These are phyloP conservation scores for Eupithecia exiguata DNA, from an alignment of 2,888 invertebrate genomes.

Conservation along the genomic window DNA sequence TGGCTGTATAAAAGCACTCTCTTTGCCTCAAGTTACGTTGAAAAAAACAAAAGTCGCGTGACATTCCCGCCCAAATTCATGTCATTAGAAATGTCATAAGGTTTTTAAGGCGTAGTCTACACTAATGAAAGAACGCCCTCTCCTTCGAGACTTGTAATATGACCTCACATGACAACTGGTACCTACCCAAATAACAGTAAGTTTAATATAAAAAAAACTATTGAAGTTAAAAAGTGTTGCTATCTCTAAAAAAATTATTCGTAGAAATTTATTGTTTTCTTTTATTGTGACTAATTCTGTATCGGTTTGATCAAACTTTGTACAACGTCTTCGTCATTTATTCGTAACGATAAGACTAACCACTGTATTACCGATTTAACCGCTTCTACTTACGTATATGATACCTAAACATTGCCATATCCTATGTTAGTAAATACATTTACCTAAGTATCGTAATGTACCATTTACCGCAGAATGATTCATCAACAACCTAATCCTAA, in stretches of 20 bases:
- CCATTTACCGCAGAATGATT: constrained; percentile 13
- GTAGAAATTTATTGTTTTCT: background rate
- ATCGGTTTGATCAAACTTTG: background rate
- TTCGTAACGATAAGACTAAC: constrained; percentile 8
- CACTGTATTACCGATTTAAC: constrained; percentile 15
- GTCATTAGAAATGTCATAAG: constrained; percentile 74
- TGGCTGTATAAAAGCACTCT: background rate
- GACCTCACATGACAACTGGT: constrained; percentile 53
- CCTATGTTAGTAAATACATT: background rate
- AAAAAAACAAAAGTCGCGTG: constrained; percentile 73
- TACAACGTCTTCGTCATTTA: constrained; percentile 10
- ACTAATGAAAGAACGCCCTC: constrained; percentile 80
- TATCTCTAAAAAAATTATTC: background rate
- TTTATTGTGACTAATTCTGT: constrained; percentile 2
- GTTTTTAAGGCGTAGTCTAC: constrained; percentile 72
- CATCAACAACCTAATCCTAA: constrained; percentile 22
- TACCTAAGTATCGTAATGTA: background rate
- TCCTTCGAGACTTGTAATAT: constrained; percentile 72
- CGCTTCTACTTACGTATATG: constrained; percentile 5
- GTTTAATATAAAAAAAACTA: background rate
- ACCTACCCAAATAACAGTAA: background rate
- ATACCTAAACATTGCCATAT: background rate
- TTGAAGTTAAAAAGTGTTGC: background rate
- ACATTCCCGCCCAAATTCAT: constrained; percentile 74
- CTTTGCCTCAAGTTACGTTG: constrained; percentile 20